Evolutionary conservation across 1,140 invertebrate species (phyloP), one percentile per base, ranked within the genome.

Genomic region (Mizuhopecten yessoensis): DNA sequence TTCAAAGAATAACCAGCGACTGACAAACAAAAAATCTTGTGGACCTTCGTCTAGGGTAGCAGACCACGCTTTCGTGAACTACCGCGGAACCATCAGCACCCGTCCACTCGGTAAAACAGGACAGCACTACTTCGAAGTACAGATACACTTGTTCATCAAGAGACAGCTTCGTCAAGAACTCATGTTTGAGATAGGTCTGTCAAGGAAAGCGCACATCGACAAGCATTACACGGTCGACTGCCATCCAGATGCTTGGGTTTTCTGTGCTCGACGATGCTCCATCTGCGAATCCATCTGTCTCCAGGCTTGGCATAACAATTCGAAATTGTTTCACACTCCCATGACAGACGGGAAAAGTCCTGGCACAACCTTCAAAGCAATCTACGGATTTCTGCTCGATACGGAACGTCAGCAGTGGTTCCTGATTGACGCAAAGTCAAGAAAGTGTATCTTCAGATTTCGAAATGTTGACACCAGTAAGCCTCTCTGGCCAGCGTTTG

Each of bases 381-480:
- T 89, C 29, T 92, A 92, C 33, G 92, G 92, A 11, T 92, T 92
- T 75, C 57, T 92, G 2, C 86, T 92, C 15, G 92, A 92, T 34
- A 89, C 90, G 23, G 34, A 87, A 33, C 86, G 90, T 13, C 87
- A 86, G 13, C 86, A 91, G 5, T 91, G 86, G 86, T 86, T 86
- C 5, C 34, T 92, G 87, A 33, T 90, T 17, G 92, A 92, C n/a
- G 90, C 88, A 15, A 91, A 88, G 86, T 89, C 86, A 29, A 89
- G 87, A 34, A 92, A 86, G 33, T 90, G 87, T 5, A 88, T 92
- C 23, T 88, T 89, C 23, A 87, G 88, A n/a, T 92, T 92, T n/a
- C 75, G 87, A 34, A 88, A 92, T 89, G 89, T 92, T 0, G 92
- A 92, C 57, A 34, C 88, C 7, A 91, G 45, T 20, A 88, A 90